Conservation (phyloP, 2,888 invertebrate species). For the Prosapia bicincta region DNA sequence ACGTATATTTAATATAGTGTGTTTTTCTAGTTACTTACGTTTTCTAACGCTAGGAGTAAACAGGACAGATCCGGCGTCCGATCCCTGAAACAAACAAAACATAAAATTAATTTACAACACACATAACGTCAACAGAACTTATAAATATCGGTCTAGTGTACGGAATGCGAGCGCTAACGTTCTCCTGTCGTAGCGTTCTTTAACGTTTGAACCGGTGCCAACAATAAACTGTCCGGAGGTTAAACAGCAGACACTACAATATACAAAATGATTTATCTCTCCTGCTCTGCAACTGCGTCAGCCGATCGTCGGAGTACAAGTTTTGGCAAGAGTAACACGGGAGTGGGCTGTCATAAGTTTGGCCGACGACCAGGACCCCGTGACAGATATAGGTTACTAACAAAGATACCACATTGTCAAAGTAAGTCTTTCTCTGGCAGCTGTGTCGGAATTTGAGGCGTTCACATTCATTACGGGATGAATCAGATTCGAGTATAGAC, state of each 20-base stretch:
- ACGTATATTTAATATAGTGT: too few species aligned
- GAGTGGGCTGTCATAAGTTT: not conserved
- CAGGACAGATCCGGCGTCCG: constrained; percentile 70
- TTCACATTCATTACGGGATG: too few species aligned
- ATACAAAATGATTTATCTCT: not conserved
- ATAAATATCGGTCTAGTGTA: too few species aligned
- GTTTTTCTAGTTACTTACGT: constrained; percentile 51
- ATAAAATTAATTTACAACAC: too few species aligned
- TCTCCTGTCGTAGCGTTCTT: too few species aligned
- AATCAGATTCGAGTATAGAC: too few species aligned
- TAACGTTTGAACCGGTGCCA: not conserved
- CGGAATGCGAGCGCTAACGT: too few species aligned
- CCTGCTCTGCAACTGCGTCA: not conserved
- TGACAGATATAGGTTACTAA: not conserved
- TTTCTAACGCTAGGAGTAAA: constrained; percentile 58
- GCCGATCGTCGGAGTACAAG: not conserved
- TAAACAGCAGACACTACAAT: not conserved
- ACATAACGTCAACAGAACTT: too few species aligned
- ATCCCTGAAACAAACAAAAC: constrained; percentile 56
- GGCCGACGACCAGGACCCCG: not conserved
- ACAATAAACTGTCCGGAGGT: not conserved
- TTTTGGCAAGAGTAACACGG: not conserved
- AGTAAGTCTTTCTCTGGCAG: not conserved
- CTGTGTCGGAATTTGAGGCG: too few species aligned
- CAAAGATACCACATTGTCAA: not conserved